Conservation (phyloP, 2,888 invertebrate genomes). For the Cenopis cana region DNA sequence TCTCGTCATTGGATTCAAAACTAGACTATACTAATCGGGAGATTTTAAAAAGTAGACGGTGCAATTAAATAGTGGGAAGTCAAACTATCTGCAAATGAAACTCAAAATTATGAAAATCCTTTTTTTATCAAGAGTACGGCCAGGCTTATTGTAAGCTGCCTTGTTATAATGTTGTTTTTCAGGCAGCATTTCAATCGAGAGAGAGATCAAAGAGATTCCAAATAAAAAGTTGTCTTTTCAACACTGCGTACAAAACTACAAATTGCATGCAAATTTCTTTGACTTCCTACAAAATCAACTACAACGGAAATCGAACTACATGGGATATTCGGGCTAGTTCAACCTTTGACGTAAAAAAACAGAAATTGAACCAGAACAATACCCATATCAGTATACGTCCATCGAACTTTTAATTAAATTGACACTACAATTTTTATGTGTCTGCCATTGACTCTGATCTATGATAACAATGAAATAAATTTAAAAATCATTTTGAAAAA, state of each 20-base stretch:
- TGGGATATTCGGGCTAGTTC: neutral
- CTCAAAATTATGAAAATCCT: no score
- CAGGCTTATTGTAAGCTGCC: no score
- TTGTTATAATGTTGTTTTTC: neutral
- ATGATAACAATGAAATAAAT: no score
- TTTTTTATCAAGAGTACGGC: no score
- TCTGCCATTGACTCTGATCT: no score
- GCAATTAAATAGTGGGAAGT: no score
- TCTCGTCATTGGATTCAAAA: no score
- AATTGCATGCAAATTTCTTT: constrained; percentile 3
- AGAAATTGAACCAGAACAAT: neutral
- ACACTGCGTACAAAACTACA: neutral
- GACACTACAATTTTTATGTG: no score
- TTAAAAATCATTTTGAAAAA: no score
- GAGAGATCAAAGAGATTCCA: neutral
- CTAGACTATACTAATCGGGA: no score
- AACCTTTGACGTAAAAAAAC: neutral
- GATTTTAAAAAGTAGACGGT: no score
- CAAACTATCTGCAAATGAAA: no score
- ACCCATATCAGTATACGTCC: neutral
- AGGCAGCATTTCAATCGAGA: neutral
- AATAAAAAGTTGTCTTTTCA: neutral
- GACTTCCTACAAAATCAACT: constrained; percentile 7
- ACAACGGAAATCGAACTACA: neutral
- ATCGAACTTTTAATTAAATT: neutral